Base-by-base conservation (phyloP, 2,113 vertebrate genomes). In the Embiotoca jacksoni region DNA sequence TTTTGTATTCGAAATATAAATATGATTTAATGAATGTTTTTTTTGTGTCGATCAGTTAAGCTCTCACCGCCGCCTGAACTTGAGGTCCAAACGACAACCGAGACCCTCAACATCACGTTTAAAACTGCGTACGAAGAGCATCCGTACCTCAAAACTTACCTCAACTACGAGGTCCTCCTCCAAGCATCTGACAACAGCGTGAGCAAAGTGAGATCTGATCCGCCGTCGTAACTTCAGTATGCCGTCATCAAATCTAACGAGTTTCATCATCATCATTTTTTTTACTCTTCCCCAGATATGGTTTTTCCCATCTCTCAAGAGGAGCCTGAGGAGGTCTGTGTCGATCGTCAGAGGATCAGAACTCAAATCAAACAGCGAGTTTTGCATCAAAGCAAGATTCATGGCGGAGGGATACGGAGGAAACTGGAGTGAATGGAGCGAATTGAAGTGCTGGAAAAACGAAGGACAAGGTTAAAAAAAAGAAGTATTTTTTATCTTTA, bases 121-220 rank as follows among this genome's bases (percentile, higher is more conserved):
- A 75, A 3, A 3, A 92, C 67, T 74, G 78, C 69, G 0, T 93
- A 94, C 64, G 75, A 90, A 72, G 0, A 2, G 0, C 82, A 89
- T 2, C 0, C 0, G 0, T 80, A 64, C 71, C 0, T 94, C 0
- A 0, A 0, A 0, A 0, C 0, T 0, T 0, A 0, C 0, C 30
- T 92, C 0, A 0, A 0, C 0, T 94, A 86, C 6, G 1, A 82
- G 13, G 6, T 93, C 0, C 7, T 7, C 0, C 74, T 90, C 49
- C 63, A 80, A 35, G 78, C 36, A 33, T 33, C 57, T 39, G 4
- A 52, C 30, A 4, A 39, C 52, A 10, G 2, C 0, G 0, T 46
- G 0, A 30, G 0, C 5, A 33, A 11, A 7, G 91, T 90, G 61
- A 88, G 81, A 35, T 8, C 11, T 11, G 11, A 11, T 46, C 44